Conservation (phyloP, 2,113 vertebrate genomes). For the Geococcyx californianus region DNA sequence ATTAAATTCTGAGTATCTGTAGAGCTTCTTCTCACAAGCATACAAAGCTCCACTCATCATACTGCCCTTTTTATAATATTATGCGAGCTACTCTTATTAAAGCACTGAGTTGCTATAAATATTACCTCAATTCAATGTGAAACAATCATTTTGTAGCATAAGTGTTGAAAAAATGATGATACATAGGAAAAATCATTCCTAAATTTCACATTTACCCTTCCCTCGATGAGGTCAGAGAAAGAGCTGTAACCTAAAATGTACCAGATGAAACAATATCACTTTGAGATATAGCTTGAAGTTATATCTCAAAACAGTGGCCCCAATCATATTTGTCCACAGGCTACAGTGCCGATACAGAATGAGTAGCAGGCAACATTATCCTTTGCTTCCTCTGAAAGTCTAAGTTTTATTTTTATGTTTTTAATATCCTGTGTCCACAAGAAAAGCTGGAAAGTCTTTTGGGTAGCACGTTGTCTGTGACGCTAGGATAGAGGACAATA, state of each 20-base stretch:
- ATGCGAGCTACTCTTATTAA: background rate
- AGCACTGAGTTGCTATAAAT: background rate
- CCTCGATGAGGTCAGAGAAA: background rate
- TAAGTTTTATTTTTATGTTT: background rate
- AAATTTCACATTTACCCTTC: background rate
- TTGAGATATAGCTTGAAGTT: background rate
- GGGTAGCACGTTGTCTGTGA: background rate
- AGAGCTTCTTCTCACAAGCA: background rate
- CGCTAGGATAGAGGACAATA: background rate
- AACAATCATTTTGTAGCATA: background rate
- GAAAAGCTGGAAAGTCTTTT: background rate
- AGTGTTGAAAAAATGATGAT: background rate
- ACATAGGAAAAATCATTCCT: background rate
- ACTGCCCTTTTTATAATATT: background rate
- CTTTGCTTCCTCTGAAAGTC: background rate
- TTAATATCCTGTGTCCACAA: conserved; percentile 10
- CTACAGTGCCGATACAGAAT: background rate
- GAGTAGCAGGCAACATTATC: background rate
- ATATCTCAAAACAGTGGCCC: background rate
- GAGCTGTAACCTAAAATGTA: background rate
- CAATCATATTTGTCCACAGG: background rate
- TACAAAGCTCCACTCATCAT: background rate
- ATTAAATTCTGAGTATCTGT: background rate
- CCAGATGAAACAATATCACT: background rate
- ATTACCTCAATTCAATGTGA: background rate